Evolutionary conservation across 1,140 invertebrate genomes (phyloP), one percentile per base, ranked within the genome.

Genomic region (Megalonaias nervosa): DNA sequence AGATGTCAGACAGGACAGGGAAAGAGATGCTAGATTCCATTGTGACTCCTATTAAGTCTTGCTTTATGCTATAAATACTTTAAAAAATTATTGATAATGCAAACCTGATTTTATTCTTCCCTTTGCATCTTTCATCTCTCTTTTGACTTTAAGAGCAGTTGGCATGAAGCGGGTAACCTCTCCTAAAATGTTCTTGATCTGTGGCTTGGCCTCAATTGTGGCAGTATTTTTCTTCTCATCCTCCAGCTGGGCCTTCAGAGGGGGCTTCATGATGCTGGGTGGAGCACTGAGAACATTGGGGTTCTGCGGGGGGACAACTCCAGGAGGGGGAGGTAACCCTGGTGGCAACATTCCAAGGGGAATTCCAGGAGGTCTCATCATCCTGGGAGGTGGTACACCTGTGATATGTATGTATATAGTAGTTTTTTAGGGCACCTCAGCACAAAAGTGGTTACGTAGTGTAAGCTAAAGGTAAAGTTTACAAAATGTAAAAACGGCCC

Each of bases 91-190:
- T 9, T 48, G 38, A 48, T 48, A 48, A 74, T 31, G 78, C 81
- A 73, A 65, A 88, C 86, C 77, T 78, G 77, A 26, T 71, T 82
- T 87, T 38, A 87, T 64, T 60, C 83, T 81, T 48, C 86, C 88
- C 75, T 88, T 87, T 55, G 85, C 78, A 84, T 92, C 84, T 75
- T 90, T 90, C 61, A 88, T 95, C 76, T 96, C 95, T 75, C 97
- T 92, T 89, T 98, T 98, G 0, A 98, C 94, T 78, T 97, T 93
- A 17, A 99, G 92, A 5, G 97, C 95, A 0, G 96, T 97, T 4
- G 98, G 98, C 59, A 98, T 95, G 91, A 99, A 99, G 82, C 97
- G 92, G 0, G 97, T 99, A 1, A 99, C 95, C 91, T 99, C 98
- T 0, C 97, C 97, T 78, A 96, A 97, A 14, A 98, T 92, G 92